These are phyloP conservation scores for Numida meleagris DNA, from an alignment of 2,113 vertebrate genomes.

Conservation along the genomic window DNA sequence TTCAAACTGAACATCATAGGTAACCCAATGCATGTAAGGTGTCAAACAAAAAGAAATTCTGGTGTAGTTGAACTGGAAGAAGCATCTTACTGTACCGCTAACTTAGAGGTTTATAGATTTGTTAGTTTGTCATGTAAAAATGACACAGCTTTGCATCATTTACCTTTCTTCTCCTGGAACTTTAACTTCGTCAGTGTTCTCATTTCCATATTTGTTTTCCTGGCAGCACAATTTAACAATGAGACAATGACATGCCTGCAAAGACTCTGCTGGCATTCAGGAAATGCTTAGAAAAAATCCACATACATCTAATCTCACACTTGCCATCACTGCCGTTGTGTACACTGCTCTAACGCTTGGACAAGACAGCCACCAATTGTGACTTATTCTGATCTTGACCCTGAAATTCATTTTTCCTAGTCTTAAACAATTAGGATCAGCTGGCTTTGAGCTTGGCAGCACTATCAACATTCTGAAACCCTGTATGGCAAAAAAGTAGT, in stretches of 20 bases:
- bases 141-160: not conserved
- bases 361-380: not conserved
- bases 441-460: not conserved
- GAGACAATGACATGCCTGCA: not conserved
- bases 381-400: not conserved
- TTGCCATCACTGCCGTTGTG: not conserved
- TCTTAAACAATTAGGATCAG: not conserved
- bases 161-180: slow-evolving; percentile 38
- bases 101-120: not conserved
- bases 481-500: not conserved
- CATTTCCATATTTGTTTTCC: not conserved
- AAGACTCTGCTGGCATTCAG: not conserved
- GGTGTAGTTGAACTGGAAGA: not conserved
- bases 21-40: not conserved
- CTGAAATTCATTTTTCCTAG: not conserved
- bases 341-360: not conserved
- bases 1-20: not conserved
- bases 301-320: not conserved
- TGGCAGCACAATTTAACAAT: slow-evolving; percentile 38
- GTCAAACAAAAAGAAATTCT: slow-evolving; percentile 18
- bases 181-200: slow-evolving; percentile 13
- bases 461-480: not conserved
- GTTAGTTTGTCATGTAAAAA: slow-evolving; percentile 13
- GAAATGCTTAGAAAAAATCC: not conserved
- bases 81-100: slow-evolving; percentile 9